phyloP scores from a whole-genome alignment of 1,140 invertebrate species.

The Drosophila ananassae region DNA sequence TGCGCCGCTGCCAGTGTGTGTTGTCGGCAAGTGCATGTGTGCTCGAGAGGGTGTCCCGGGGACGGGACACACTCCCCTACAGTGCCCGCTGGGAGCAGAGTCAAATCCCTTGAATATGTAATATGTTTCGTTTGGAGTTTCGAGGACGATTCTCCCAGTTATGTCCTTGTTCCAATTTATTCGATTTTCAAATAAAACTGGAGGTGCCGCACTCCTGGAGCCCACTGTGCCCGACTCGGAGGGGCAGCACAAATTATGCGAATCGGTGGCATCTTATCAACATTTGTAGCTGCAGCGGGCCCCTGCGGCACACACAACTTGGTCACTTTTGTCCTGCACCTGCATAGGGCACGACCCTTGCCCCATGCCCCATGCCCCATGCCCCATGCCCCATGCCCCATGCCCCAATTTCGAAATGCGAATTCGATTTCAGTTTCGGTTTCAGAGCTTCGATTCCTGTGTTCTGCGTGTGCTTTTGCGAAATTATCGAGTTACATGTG shows the following conservation, averaged over 20 bases:
- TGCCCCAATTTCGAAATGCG: conserved; percentile 19
- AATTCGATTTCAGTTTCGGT: conserved; percentile 38
- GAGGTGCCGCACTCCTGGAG: not conserved
- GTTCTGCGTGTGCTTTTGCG: not conserved
- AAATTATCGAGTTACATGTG: conserved; percentile 42
- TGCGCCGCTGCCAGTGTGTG: not conserved
- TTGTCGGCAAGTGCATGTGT: conserved; percentile 2
- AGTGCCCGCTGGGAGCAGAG: conserved; percentile 8
- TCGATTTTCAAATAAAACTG: not conserved
- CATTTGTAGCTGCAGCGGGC: conserved; percentile 44
- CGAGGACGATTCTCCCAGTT: not conserved
- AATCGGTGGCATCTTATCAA: conserved; percentile 59
- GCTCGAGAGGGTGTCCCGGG: conserved; percentile 2
- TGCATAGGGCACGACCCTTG: conserved; percentile 15
- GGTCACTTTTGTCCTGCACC: conserved; percentile 12
- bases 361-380: not conserved
- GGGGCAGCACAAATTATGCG: conserved; percentile 50
- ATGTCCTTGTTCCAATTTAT: not conserved
- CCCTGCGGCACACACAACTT: conserved; percentile 2
- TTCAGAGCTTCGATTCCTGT: conserved; percentile 15
- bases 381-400: too few relatives aligned
- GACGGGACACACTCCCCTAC: conserved; percentile 9
- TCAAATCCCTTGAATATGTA: conserved; percentile 1
- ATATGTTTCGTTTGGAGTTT: not conserved
- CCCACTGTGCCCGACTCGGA: conserved; percentile 15